A percentile compares a stretch with the other conserved stretches of the same genome.
Conservation (phyloP, 2,113 vertebrate species). For the Menura novaehollandiae region DNA sequence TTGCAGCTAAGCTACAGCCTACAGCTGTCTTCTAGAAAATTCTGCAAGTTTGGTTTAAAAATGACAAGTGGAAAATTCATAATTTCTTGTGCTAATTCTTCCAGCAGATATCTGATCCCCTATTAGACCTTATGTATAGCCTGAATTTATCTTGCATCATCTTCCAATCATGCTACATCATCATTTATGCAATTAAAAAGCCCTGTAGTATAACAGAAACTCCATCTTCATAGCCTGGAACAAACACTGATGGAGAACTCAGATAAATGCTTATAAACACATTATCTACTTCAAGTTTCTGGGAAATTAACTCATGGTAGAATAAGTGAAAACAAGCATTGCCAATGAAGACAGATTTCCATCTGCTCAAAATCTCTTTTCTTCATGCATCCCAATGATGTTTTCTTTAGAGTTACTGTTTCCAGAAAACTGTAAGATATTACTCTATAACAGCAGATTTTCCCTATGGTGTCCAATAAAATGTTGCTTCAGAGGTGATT, state of each 20-base stretch:
- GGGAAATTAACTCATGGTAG: conserved; percentile 14
- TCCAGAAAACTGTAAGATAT: neutral
- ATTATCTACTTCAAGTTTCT: neutral
- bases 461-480: neutral
- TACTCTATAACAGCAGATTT: neutral
- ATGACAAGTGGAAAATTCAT: neutral
- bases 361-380: neutral
- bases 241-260: neutral
- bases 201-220: neutral
- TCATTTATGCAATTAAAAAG: neutral
- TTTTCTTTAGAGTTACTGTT: neutral
- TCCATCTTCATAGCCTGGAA: neutral
- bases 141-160: neutral
- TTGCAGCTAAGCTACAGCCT: neutral
- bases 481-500: neutral
- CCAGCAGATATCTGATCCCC: neutral
- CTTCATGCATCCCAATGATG: neutral
- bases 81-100: neutral
- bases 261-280: neutral
- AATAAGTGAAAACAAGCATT: neutral
- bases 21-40: neutral
- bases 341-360: neutral
- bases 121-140: neutral
- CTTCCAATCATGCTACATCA: neutral
- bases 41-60: neutral